phyloP scores from a whole-genome alignment of 2,888 invertebrate species.

The Orthosia cruda region DNA sequence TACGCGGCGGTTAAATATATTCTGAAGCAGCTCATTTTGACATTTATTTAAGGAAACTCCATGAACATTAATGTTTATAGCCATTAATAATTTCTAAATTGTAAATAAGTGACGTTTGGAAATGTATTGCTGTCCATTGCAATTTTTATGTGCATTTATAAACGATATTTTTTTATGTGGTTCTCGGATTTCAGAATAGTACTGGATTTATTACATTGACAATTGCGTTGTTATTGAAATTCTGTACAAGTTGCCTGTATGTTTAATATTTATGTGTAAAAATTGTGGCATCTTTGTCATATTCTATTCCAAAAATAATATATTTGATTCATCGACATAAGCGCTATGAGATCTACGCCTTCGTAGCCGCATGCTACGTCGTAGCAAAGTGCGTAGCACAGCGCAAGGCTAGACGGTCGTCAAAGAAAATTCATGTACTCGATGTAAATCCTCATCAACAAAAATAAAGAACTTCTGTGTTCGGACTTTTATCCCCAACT shows the following conservation, averaged over 20 bases:
- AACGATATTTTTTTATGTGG: background rate
- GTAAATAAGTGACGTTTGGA: conserved; percentile 6
- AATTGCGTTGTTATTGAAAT: background rate
- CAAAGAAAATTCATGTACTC: too few species aligned
- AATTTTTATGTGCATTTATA: conserved; percentile 8
- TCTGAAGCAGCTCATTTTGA: conserved; percentile 5
- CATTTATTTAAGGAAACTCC: conserved; percentile 15
- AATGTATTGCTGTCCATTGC: background rate
- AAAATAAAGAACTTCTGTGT: too few species aligned
- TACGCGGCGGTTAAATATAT: background rate
- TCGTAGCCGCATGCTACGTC: conserved; percentile 1
- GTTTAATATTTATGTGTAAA: too few species aligned
- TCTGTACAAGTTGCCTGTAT: background rate
- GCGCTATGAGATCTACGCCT: background rate
- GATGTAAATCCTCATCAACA: too few species aligned
- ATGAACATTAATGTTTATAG: conserved; percentile 24
- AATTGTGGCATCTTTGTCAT: too few species aligned
- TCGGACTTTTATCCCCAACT: too few species aligned
- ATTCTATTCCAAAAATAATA: background rate
- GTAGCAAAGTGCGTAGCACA: conserved; percentile 1
- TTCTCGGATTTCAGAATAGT: background rate
- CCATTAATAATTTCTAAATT: conserved; percentile 32
- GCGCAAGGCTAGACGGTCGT: background rate
- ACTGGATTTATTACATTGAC: too few species aligned
- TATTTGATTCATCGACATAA: background rate